These are phyloP conservation scores for Matsumyia berberina DNA, from an alignment of 2,888 invertebrate species.

Conservation along the genomic window DNA sequence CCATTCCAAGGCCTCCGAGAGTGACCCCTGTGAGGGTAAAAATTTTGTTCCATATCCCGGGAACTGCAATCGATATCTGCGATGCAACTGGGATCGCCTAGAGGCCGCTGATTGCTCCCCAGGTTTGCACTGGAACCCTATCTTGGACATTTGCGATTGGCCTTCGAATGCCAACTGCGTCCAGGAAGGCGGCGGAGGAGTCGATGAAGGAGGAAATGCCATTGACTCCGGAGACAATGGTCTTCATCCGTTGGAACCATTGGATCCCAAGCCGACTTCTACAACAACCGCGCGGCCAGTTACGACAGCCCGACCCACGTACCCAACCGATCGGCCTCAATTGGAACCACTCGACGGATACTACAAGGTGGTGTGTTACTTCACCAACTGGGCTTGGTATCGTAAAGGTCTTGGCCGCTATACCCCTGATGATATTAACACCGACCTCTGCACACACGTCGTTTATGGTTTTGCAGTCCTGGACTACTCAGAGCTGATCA, in stretches of 20 bases:
- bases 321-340: conserved; percentile 80
- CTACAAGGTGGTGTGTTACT: conserved; percentile 94
- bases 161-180: conserved; percentile 88
- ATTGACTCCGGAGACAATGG: conserved; percentile 78
- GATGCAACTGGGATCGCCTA: conserved; percentile 92
- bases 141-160: conserved; percentile 90
- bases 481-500: conserved; percentile 90
- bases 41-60: conserved; percentile 87
- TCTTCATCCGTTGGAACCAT: conserved; percentile 58
- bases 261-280: conserved; percentile 77
- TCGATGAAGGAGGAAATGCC: conserved; percentile 58
- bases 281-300: conserved; percentile 77
- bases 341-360: conserved; percentile 87
- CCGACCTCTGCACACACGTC: conserved; percentile 95
- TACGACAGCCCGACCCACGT: conserved; percentile 80
- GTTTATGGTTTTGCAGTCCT: conserved; percentile 97
- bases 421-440: conserved; percentile 93
- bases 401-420: conserved; percentile 92
- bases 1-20: conserved; percentile 81
- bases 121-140: conserved; percentile 90
- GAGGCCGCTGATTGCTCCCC: conserved; percentile 89
- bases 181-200: conserved; percentile 64
- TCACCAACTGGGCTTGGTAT: conserved; percentile 98
- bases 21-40: conserved; percentile 87
- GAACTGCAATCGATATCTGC: conserved; percentile 90